These are phyloP conservation scores for Candidula unifasciata DNA, from an alignment of 2,888 invertebrate genomes.

Conservation along the genomic window DNA sequence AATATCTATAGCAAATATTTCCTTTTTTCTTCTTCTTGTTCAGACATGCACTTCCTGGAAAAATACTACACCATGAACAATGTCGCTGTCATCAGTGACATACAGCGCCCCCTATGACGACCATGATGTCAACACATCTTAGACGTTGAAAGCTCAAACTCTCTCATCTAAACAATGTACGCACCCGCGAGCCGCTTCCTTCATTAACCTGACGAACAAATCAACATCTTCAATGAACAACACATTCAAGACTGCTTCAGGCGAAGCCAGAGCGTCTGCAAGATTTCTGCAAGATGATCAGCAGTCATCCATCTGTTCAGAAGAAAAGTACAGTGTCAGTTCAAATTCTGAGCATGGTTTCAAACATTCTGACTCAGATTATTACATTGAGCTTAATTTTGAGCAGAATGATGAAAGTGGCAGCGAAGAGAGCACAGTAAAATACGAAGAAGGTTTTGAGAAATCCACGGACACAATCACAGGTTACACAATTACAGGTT, in stretches of 20 bases:
- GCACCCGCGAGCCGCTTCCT: no score
- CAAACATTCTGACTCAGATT: neutral
- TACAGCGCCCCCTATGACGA: neutral
- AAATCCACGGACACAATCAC: neutral
- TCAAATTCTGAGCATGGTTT: neutral
- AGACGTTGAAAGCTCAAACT: no score
- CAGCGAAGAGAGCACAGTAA: no score
- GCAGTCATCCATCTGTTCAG: neutral
- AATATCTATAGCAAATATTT: neutral
- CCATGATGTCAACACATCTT: neutral
- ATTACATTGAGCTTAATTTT: neutral
- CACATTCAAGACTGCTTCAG: no score
- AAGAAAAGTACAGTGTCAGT: neutral
- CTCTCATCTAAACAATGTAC: no score
- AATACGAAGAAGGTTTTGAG: neutral
- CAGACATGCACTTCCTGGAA: no score
- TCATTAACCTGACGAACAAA: no score
- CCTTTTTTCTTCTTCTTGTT: neutral
- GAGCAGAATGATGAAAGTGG: neutral
- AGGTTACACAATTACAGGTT: neutral
- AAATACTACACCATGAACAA: neutral
- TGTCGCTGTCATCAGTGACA: neutral
- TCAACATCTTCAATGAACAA: no score
- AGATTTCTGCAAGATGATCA: neutral
- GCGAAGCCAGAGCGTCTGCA: no score